Evolutionary conservation across 2,113 vertebrate species (phyloP).

Genomic region (Odobenus rosmarus): DNA sequence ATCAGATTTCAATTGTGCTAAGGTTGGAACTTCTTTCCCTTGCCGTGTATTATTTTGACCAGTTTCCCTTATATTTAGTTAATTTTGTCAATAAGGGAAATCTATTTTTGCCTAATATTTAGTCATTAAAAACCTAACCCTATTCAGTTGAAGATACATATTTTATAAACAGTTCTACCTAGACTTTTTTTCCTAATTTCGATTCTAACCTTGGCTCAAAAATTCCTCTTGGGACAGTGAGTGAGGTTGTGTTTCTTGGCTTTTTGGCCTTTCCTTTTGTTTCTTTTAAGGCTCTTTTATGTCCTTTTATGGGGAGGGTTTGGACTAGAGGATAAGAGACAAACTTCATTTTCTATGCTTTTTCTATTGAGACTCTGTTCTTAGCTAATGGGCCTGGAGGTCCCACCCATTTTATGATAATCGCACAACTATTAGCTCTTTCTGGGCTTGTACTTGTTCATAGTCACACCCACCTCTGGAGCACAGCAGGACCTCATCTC

Average conservation of each 20-base stretch:
- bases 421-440: not conserved
- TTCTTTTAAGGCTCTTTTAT: not conserved
- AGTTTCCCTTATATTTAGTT: not conserved
- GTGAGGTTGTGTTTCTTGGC: not conserved
- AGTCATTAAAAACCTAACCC: not conserved
- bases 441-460: not conserved
- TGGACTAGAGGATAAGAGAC: not conserved
- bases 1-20: not conserved
- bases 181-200: not conserved
- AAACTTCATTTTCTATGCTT: not conserved
- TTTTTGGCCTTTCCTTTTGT: not conserved
- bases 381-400: not conserved
- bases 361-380: not conserved
- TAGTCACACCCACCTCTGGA: not conserved
- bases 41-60: not conserved
- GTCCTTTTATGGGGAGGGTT: not conserved
- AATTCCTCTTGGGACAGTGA: not conserved
- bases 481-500: accelerated
- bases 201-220: not conserved
- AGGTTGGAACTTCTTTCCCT: not conserved
- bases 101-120: not conserved
- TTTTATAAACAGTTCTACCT: not conserved
- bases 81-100: not conserved
- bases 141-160: not conserved
- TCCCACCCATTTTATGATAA: not conserved